Conservation (phyloP, 2,113 vertebrate species). For the Catagonus wagneri region DNA sequence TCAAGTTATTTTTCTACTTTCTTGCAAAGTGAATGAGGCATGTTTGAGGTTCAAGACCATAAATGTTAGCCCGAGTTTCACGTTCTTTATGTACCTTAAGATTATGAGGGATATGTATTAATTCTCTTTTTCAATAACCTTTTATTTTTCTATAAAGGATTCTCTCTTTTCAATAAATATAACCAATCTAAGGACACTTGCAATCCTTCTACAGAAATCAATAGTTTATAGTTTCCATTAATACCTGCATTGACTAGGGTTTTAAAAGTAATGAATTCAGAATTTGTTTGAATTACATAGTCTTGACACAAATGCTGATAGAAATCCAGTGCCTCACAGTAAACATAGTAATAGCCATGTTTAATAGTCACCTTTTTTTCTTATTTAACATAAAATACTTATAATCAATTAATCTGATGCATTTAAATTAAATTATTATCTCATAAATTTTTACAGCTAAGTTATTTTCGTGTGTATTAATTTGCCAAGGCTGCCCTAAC, state of each 20-base stretch:
- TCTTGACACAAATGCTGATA: neutral
- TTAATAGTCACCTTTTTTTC: neutral
- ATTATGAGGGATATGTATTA: slow-evolving; percentile 4
- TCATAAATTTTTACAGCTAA: neutral
- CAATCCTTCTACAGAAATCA: slow-evolving; percentile 45
- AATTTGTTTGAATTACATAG: slow-evolving; percentile 33
- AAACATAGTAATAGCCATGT: neutral
- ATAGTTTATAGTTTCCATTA: slow-evolving; percentile 59
- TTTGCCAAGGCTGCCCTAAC: neutral
- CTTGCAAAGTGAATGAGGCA: neutral
- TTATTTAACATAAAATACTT: neutral
- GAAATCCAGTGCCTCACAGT: neutral
- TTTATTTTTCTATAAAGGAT: neutral
- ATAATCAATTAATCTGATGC: neutral
- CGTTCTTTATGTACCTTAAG: slow-evolving; percentile 28
- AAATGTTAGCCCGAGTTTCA: neutral
- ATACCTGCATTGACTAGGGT: neutral
- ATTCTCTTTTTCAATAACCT: slow-evolving; percentile 47
- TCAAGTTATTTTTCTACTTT: neutral
- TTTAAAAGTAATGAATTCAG: slow-evolving; percentile 45
- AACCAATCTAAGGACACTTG: slow-evolving; percentile 26
- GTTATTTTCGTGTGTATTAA: neutral
- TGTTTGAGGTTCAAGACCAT: neutral
- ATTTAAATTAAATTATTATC: neutral
- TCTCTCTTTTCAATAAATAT: slow-evolving; percentile 42